Base-by-base conservation (phyloP, 2,888 invertebrate genomes). In the Xylophagus ater region DNA sequence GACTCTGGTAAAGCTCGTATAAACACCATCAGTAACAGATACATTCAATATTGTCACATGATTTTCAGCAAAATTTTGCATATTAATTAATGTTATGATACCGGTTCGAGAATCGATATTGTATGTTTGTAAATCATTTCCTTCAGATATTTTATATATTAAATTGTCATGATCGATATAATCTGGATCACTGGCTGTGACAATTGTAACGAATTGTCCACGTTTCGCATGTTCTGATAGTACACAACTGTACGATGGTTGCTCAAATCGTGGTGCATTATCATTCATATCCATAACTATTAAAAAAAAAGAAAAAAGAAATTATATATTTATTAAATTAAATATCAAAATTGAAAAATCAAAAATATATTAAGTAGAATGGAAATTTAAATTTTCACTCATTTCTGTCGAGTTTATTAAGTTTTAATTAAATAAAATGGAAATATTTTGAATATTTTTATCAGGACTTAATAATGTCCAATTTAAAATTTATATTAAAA, bases 1-100 rank as follows among this genome's bases (percentile, higher is more conserved):
- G 12, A 87, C 73, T 47, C 86, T 70, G 2, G 89, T 79, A 65
- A 85, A 93, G 48, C 79, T 84, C 6, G 89, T 90, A 67, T 90
- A 93, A 24, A 94, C 88, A 21, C 94, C 94, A 68, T 97, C 96
- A 39, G 88, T 87, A 25, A 90, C 94, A 2, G 93, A 93, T 21
- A 96, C 81, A 68, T 96, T 96, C 42, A 96, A 71, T 43, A 76
- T 66, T 54, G 78, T 77, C 37, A 71, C 67, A 35, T 74, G 71
- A 25, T 58, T 58, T 34, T 78, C 76, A 4, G 76, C 74, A 50
- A 81, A 78, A 55, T 79, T 79, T 45, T 84, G 77, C 58, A 83
- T 73, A 57, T 83, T 82, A 46, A 81, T 76, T 43, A 87, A 62
- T 2, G 75, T 73, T 35, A 88, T 76, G 14, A 84, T 66, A 5